These are phyloP conservation scores for Pristionchus arcanus DNA, from an alignment of 2,888 invertebrate species.

Conservation along the genomic window DNA sequence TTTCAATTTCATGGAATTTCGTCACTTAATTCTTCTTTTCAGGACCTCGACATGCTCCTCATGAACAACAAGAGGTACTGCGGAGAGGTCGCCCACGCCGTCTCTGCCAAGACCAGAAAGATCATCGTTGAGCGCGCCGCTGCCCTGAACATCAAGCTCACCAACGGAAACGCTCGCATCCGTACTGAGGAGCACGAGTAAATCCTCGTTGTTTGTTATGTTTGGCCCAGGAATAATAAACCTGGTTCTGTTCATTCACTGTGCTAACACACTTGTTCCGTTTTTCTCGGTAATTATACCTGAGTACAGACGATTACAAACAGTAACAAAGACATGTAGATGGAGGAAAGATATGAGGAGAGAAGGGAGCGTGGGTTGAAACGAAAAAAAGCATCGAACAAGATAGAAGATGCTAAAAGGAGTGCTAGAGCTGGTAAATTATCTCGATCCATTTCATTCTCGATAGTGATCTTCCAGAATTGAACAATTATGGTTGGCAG, in stretches of 20 bases:
- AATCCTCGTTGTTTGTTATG: conserved; percentile 76
- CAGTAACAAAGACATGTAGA: conserved; percentile 17
- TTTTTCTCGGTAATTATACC: conserved; percentile 44
- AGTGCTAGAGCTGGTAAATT: conserved; percentile 72
- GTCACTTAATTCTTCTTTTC: conserved; percentile 66
- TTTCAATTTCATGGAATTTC: neutral
- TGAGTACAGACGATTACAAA: conserved; percentile 7
- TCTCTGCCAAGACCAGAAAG: conserved; percentile 97
- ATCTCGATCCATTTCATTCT: neutral
- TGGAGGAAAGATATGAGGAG: conserved; percentile 37
- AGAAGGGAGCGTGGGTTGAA: conserved; percentile 43
- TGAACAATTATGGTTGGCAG: conserved; percentile 74
- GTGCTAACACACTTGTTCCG: conserved; percentile 39
- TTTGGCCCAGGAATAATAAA: conserved; percentile 46
- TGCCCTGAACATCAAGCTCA: conserved; percentile 94
- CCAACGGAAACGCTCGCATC: conserved; percentile 95
- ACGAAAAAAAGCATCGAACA: conserved; percentile 56
- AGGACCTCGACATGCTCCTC: conserved; percentile 97
- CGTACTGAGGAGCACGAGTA: conserved; percentile 99
- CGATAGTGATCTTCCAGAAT: conserved; percentile 62
- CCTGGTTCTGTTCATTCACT: neutral
- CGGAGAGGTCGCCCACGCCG: conserved; percentile 97
- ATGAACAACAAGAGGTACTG: conserved; percentile 99
- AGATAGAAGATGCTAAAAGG: conserved; percentile 68
- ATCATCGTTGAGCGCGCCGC: conserved; percentile 93